These are phyloP conservation scores for Melikaiella ostensackeni DNA, from an alignment of 2,888 invertebrate genomes.

Conservation along the genomic window DNA sequence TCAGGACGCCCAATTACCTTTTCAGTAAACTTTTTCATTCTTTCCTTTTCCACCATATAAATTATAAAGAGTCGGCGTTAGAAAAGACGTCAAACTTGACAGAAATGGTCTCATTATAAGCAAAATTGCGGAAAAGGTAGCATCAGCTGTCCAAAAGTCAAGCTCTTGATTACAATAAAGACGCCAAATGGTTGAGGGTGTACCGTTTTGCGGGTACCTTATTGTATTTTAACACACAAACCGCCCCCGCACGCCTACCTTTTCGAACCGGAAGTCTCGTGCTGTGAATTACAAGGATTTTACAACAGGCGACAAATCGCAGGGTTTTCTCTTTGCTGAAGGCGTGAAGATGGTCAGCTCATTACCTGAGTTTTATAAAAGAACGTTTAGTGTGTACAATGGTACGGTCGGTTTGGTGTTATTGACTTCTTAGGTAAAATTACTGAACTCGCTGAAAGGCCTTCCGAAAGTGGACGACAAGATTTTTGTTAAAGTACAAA, in stretches of 20 bases:
- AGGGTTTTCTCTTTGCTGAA: not conserved
- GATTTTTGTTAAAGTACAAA: not conserved
- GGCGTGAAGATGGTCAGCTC: conserved; percentile 8
- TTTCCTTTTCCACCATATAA: not conserved
- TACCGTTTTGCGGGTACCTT: not conserved
- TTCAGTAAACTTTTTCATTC: not conserved
- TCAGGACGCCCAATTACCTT: not conserved
- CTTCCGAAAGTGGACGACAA: not conserved
- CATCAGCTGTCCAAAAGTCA: conserved; percentile 28
- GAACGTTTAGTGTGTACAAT: conserved; percentile 21
- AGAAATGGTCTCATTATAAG: conserved; percentile 1
- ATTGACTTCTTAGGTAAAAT: conserved; percentile 17
- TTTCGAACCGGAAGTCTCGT: conserved; percentile 68
- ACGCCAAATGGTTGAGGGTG: conserved; percentile 5
- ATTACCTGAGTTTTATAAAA: conserved; percentile 17
- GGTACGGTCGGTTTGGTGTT: not conserved
- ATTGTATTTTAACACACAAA: conserved; percentile 67
- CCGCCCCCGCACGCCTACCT: conserved; percentile 68
- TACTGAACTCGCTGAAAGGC: not conserved
- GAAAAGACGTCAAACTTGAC: conserved; percentile 32
- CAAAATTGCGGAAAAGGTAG: conserved; percentile 12
- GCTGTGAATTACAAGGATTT: conserved; percentile 66
- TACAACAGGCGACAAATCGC: conserved; percentile 50
- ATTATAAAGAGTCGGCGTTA: not conserved
- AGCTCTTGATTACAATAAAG: conserved; percentile 24